These are phyloP conservation scores for Trachelus tabidus DNA, from an alignment of 2,888 invertebrate genomes.

Conservation along the genomic window DNA sequence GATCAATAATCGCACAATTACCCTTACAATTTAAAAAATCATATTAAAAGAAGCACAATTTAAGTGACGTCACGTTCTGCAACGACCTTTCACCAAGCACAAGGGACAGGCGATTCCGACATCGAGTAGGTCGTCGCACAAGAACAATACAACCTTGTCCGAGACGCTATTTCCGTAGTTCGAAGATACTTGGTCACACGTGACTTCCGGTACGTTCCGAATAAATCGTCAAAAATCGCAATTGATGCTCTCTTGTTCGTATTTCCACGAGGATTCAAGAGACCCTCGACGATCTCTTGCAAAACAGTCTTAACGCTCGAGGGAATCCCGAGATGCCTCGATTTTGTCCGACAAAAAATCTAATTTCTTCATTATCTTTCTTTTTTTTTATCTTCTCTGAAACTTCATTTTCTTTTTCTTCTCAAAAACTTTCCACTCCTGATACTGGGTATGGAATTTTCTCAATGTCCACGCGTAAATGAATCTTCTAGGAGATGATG, in stretches of 20 bases:
- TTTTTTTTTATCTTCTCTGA: neutral
- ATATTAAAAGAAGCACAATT: neutral
- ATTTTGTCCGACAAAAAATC: neutral
- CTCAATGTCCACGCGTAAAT: neutral
- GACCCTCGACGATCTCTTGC: neutral
- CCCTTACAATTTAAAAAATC: slow-evolving; percentile 6
- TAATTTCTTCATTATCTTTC: neutral
- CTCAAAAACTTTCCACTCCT: neutral
- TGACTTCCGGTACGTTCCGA: neutral
- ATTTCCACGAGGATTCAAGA: neutral
- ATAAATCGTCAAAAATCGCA: neutral
- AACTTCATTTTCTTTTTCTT: neutral
- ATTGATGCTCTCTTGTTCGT: neutral
- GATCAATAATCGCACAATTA: neutral
- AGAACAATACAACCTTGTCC: slow-evolving; percentile 32
- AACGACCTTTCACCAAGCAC: slow-evolving; percentile 34
- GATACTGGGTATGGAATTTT: neutral
- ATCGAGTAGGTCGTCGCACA: slow-evolving; percentile 26
- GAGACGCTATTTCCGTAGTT: neutral
- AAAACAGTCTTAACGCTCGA: neutral
- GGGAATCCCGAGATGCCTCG: neutral
- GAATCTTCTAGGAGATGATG: neutral
- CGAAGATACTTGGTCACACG: neutral
- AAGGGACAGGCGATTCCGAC: slow-evolving; percentile 28
- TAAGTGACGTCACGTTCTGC: slow-evolving; percentile 37